Conservation (phyloP, 2,797 vertebrate genomes). For the Notolabrus celidotus region DNA sequence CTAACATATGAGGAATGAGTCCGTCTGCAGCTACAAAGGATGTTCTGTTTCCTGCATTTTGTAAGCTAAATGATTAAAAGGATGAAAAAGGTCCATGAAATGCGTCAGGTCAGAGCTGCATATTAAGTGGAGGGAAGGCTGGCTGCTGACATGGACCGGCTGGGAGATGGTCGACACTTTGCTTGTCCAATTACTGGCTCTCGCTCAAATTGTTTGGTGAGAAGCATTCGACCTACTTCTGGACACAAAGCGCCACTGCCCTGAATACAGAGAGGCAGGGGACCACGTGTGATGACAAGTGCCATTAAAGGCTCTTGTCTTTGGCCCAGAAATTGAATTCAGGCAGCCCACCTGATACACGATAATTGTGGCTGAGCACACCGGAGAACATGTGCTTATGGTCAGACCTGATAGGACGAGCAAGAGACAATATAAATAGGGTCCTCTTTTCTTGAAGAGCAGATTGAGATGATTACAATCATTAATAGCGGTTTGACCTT, state of each 20-base stretch:
- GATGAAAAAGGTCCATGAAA: constrained; percentile 78
- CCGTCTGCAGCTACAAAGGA: constrained; percentile 57
- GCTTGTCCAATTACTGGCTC: constrained; percentile 85
- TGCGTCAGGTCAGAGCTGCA: constrained; percentile 73
- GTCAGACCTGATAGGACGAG: constrained; percentile 7
- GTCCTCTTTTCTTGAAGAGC: constrained; percentile 31
- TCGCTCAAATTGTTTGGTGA: constrained; percentile 85
- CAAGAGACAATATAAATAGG: constrained; percentile 19
- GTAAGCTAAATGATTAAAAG: constrained; percentile 73
- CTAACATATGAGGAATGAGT: constrained; percentile 43
- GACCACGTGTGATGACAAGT: constrained; percentile 79
- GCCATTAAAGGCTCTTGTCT: constrained; percentile 75
- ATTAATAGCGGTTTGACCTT: constrained; percentile 68
- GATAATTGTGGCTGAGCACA: constrained; percentile 30
- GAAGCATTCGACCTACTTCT: constrained; percentile 89
- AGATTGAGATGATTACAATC: constrained; percentile 60
- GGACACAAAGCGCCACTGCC: constrained; percentile 83
- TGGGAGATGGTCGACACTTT: constrained; percentile 77
- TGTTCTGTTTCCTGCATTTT: constrained; percentile 71
- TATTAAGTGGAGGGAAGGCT: constrained; percentile 72
- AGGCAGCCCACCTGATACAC: constrained; percentile 60
- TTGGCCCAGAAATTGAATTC: constrained; percentile 73
- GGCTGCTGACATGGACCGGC: constrained; percentile 71
- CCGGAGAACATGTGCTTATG: constrained; percentile 14
- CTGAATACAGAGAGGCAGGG: constrained; percentile 83